Conservation (phyloP, 2,888 invertebrate species). For the Scaptomyza reducta region DNA sequence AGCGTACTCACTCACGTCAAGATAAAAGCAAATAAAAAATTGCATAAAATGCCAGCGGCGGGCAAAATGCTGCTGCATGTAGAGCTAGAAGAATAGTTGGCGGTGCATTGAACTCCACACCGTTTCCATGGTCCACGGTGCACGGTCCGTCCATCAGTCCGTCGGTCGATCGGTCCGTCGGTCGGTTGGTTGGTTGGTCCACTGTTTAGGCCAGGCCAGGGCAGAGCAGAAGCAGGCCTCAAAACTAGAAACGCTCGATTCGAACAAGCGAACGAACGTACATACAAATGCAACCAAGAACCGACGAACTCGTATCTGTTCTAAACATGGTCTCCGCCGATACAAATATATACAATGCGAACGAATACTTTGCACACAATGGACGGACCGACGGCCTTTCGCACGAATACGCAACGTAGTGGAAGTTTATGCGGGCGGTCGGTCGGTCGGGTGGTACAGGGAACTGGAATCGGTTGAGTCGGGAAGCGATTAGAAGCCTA, state of each 20-base stretch:
- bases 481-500: conserved; percentile 77
- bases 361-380: conserved; percentile 50
- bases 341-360: conserved; percentile 66
- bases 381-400: conserved; percentile 67
- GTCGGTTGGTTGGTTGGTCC: conserved; percentile 19
- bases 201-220: conserved; percentile 40
- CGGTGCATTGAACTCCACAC: conserved; percentile 67
- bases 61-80: conserved; percentile 66
- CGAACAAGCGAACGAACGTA: conserved; percentile 49
- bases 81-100: conserved; percentile 49
- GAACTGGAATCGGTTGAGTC: conserved; percentile 63
- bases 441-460: conserved; percentile 1
- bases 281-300: conserved; percentile 27
- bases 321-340: conserved; percentile 63
- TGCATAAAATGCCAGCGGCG: conserved; percentile 76
- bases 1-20: conserved; percentile 57
- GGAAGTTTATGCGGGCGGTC: conserved; percentile 8
- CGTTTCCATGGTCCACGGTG: conserved; percentile 36
- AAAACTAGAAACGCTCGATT: conserved; percentile 50
- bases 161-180: conserved; percentile 1
- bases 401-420: conserved; percentile 66
- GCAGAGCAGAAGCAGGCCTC: conserved; percentile 34
- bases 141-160: conserved; percentile 4
- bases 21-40: conserved; percentile 76
- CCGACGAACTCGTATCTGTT: conserved; percentile 60